These are phyloP conservation scores for Scaptomyza parva DNA, from an alignment of 2,888 invertebrate species.

Conservation along the genomic window DNA sequence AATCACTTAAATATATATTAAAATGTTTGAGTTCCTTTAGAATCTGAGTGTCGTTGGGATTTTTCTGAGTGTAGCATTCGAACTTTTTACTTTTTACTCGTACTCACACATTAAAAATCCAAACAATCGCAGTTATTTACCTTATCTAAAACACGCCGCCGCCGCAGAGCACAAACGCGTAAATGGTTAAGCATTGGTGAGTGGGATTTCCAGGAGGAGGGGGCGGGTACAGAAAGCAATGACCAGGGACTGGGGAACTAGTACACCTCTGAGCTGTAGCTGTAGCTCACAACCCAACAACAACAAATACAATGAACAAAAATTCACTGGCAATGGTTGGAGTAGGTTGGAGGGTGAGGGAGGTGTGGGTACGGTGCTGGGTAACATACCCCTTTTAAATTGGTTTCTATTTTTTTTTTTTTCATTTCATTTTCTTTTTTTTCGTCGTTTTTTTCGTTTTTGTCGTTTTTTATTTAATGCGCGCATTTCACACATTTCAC, in stretches of 20 bases:
- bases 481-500: constrained; percentile 81
- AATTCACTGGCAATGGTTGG: constrained; percentile 13
- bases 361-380: not conserved
- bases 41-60: no score
- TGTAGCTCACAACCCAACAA: no score
- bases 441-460: no score
- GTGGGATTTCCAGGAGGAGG: constrained; percentile 2
- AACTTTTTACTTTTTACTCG: constrained; percentile 63
- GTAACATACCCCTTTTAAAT: constrained; percentile 29
- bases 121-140: constrained; percentile 77
- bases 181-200: not conserved
- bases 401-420: constrained; percentile 18
- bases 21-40: no score
- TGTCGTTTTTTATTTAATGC: constrained; percentile 76
- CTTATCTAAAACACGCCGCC: constrained; percentile 75
- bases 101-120: constrained; percentile 65
- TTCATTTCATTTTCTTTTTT: no score
- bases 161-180: constrained; percentile 2
- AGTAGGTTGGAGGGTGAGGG: not conserved
- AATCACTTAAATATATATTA: no score
- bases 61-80: no score
- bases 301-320: constrained; percentile 41
- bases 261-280: constrained; percentile 44
- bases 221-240: not conserved
- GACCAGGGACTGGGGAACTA: not conserved